A percentile compares a stretch with the other conserved stretches of the same genome.
phyloP scores from a whole-genome alignment of 1,140 invertebrate species.

The Drosophila lacteicornis region DNA sequence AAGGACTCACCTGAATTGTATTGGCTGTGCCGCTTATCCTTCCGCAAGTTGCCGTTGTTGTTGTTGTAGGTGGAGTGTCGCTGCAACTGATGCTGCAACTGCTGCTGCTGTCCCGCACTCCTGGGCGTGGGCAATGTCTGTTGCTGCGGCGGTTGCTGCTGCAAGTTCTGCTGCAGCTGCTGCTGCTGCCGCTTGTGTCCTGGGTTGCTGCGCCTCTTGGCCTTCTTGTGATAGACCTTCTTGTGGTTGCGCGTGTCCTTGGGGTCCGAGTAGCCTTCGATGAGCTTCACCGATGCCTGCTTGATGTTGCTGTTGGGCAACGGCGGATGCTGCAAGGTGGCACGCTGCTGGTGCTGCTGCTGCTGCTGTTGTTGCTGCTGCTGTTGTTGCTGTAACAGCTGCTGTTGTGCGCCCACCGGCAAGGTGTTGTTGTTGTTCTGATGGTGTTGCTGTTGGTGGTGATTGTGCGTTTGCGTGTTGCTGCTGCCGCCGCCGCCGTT shows the following conservation, averaged over 20 bases:
- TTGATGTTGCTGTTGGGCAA: constrained; percentile 78
- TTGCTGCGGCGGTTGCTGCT: constrained; percentile 43
- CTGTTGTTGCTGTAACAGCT: constrained; percentile 40
- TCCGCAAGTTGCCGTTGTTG: constrained; percentile 63
- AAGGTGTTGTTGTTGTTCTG: constrained; percentile 26
- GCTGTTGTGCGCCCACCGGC: constrained; percentile 37
- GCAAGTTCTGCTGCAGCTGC: constrained; percentile 42
- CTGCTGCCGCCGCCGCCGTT: constrained; percentile 29
- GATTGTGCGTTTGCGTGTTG: constrained; percentile 14
- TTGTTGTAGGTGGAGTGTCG: constrained; percentile 73
- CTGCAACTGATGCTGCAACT: constrained; percentile 49
- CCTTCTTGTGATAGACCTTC: constrained; percentile 82
- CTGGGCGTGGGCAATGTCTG: constrained; percentile 57
- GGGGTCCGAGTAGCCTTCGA: constrained; percentile 82
- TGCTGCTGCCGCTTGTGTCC: constrained; percentile 64
- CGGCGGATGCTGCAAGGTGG: constrained; percentile 74
- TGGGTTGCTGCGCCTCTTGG: constrained; percentile 60
- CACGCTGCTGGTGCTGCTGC: constrained; percentile 56
- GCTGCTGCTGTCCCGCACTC: constrained; percentile 41
- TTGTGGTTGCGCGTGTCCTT: constrained; percentile 81
- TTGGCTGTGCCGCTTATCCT: constrained; percentile 72
- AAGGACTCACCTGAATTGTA: constrained; percentile 75
- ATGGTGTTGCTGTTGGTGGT: constrained; percentile 20
- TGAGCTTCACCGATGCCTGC: constrained; percentile 81
- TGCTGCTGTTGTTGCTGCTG: constrained; percentile 42